A percentile compares a stretch with the other conserved stretches of the same genome.
phyloP scores from a whole-genome alignment of 2,113 vertebrate species.

The Uropsilus gracilis region DNA sequence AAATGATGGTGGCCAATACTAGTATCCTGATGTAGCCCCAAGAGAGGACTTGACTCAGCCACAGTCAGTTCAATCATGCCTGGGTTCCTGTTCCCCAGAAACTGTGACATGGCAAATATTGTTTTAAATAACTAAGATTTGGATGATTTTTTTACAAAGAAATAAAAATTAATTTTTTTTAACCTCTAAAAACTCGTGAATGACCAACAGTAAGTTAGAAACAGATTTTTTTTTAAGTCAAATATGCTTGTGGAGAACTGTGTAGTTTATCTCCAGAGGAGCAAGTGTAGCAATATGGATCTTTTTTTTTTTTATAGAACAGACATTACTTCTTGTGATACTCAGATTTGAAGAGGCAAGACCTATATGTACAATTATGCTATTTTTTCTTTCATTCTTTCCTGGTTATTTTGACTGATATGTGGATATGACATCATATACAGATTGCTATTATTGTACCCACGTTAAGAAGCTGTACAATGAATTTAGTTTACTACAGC shows the following conservation, averaged over 20 bases:
- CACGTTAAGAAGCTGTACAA: background rate
- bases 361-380: background rate
- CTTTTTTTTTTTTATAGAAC: background rate
- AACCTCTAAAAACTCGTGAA: background rate
- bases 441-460: background rate
- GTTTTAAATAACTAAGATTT: background rate
- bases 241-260: background rate
- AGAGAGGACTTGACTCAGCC: background rate
- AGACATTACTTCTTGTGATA: background rate
- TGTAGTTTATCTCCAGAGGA: background rate
- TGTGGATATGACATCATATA: background rate
- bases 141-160: background rate
- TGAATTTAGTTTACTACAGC: background rate
- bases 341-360: background rate
- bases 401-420: background rate
- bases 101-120: background rate
- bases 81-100: background rate
- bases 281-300: background rate
- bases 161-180: slow-evolving; percentile 1
- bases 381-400: background rate
- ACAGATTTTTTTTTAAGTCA: background rate
- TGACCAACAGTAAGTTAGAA: background rate
- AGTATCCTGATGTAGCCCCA: background rate
- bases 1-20: background rate
- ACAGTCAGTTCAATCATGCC: background rate